Base-by-base conservation (phyloP, 2,797 vertebrate species). In the Gymnothorax reevesii region DNA sequence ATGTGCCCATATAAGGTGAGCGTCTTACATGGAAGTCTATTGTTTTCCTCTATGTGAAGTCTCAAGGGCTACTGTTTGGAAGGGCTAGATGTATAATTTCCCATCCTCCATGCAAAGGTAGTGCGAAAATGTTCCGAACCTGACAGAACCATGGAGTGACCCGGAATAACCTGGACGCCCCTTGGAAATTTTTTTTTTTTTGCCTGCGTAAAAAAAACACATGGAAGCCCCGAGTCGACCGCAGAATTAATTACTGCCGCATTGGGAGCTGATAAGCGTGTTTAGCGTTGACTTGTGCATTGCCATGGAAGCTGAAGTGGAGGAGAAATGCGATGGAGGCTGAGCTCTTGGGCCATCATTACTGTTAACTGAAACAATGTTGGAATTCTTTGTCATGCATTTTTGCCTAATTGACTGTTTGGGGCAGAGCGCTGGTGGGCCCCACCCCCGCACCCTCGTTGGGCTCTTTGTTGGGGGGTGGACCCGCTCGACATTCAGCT, bases 321-420 rank as follows among this genome's bases (percentile, higher is more conserved):
- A 42, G 33, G 77, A 22, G 77, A 80, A 77, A 89, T 90, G 89
- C 90, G 90, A 89, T 89, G 89, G 92, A 92, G 91, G 33, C 54
- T 83, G 54, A 22, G 62, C 27, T 75, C 49, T 33, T 27, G 54
- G 89, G 89, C 92, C 93, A 91, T 94, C 92, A 93, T 93, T 92
- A 93, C 89, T 92, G 86, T 94, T 92, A 75, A 94, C 89, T 94
- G 90, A 95, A 95, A 95, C 93, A 95, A 95, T 94, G 94, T 90
- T 84, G 87, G 91, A 93, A 94, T 94, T 93, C 94, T 92, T 93
- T 95, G 94, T 95, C 94, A 95, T 94, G 94, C 94, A 95, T 95
- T 95, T 96, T 94, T 95, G 91, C 92, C 92, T 95, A 95, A 95
- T 95, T 96, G 94, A 95, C 94, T 95, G 92, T 96, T 95, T 94